A percentile compares a stretch with the other conserved stretches of the same genome.
Conservation (phyloP, 2,797 vertebrate species). For the Cheirogaleus major region DNA sequence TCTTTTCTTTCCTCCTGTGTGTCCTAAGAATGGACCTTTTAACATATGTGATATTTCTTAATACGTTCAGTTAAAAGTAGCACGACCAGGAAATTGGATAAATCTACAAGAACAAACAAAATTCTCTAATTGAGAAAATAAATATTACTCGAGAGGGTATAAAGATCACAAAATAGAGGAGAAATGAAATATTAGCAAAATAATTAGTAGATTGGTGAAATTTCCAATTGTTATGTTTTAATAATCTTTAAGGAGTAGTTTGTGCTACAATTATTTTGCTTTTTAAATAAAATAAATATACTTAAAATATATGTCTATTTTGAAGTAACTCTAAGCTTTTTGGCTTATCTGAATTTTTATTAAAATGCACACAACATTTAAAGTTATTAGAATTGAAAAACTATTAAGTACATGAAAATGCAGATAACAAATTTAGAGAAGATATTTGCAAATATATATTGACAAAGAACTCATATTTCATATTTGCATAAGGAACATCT, state of each 20-base stretch:
- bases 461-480: not conserved
- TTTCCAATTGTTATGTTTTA: not conserved
- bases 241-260: not conserved
- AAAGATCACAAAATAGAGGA: not conserved
- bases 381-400: not conserved
- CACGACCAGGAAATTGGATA: not conserved
- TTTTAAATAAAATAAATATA: not conserved
- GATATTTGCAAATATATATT: not conserved
- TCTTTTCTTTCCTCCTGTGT: slow-evolving; percentile 27
- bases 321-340: not conserved
- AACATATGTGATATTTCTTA: slow-evolving; percentile 20
- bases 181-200: not conserved
- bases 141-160: not conserved
- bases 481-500: not conserved
- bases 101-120: not conserved
- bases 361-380: not conserved
- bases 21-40: slow-evolving; percentile 29
- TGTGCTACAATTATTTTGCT: not conserved
- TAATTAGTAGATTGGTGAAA: not conserved
- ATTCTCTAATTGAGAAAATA: not conserved
- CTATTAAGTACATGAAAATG: not conserved
- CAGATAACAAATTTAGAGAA: not conserved
- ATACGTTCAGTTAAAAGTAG: not conserved
- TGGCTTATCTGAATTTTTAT: not conserved
- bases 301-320: not conserved